These are phyloP conservation scores for Xyliphius kryptos DNA, from an alignment of 2,113 vertebrate species.

Conservation along the genomic window DNA sequence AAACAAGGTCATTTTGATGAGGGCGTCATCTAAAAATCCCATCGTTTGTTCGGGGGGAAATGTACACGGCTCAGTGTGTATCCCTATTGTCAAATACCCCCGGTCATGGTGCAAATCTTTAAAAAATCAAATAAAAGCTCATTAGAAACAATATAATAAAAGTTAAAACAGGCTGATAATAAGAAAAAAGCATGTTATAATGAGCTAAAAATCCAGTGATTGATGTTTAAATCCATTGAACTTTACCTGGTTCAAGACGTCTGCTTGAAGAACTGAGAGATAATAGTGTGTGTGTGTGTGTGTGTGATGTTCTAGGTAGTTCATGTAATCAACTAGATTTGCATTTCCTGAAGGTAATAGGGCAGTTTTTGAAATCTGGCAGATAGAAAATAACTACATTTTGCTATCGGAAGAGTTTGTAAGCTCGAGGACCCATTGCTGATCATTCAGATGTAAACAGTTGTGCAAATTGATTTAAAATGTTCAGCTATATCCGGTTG, in stretches of 20 bases:
- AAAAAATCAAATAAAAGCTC: background rate
- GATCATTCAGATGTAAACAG: no score
- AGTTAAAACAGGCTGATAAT: background rate
- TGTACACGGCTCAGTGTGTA: no score
- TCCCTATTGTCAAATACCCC: no score
- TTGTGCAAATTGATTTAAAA: no score
- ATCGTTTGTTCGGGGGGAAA: no score
- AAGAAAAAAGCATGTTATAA: background rate
- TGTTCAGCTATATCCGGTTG: no score
- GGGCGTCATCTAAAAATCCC: constrained; percentile 18
- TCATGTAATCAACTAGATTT: no score
- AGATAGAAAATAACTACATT: no score
- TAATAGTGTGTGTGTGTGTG: background rate
- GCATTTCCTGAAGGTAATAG: no score
- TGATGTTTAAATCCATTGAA: constrained; percentile 5
- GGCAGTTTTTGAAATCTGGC: no score
- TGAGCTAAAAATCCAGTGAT: background rate
- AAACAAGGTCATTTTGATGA: constrained; percentile 40
- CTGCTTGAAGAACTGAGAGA: constrained; percentile 13
- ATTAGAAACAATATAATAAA: background rate
- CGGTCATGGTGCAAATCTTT: background rate
- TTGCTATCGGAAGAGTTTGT: no score
- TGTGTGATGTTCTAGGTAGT: constrained; percentile 12
- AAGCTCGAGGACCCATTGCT: no score
- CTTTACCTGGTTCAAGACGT: background rate